Percentiles rank a stretch among this genome's conserved stretches.
These are phyloP conservation scores for Nemoura dubitans DNA, from an alignment of 2,888 invertebrate genomes.

Conservation along the genomic window DNA sequence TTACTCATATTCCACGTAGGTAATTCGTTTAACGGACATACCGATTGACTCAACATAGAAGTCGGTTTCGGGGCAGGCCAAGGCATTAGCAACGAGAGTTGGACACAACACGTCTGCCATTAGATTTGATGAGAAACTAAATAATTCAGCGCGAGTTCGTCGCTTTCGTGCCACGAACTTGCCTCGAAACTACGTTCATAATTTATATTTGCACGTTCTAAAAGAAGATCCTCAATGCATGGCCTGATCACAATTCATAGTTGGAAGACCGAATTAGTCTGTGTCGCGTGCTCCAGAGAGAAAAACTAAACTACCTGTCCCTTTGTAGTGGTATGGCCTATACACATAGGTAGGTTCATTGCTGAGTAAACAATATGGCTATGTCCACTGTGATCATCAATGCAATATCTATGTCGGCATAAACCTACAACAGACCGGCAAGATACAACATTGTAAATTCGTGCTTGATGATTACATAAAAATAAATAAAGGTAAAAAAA, in stretches of 20 bases:
- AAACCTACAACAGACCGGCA: too few species aligned
- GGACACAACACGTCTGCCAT: background rate
- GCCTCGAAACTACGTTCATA: background rate
- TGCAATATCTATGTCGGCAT: too few species aligned
- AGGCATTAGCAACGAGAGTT: background rate
- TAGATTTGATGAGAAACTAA: background rate
- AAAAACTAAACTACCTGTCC: background rate
- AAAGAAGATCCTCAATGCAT: background rate
- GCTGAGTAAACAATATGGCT: too few species aligned
- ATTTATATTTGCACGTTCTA: slow-evolving; percentile 12
- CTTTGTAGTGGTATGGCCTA: background rate
- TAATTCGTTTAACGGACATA: background rate
- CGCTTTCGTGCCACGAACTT: background rate
- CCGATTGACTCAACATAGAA: background rate
- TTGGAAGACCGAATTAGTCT: background rate
- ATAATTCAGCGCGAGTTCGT: background rate
- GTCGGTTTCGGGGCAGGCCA: background rate
- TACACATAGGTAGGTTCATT: too few species aligned
- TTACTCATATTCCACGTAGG: too few species aligned
- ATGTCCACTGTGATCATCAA: too few species aligned
- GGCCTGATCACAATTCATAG: background rate
- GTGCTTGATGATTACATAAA: too few species aligned
- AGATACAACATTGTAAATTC: too few species aligned
- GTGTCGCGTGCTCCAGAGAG: background rate
- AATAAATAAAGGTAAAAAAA: too few species aligned